Percentiles rank a stretch among this genome's conserved stretches.
These are phyloP conservation scores for Echinarachnius parma DNA, from an alignment of 53 echinoderm and acorn worm species.

Conservation along the genomic window DNA sequence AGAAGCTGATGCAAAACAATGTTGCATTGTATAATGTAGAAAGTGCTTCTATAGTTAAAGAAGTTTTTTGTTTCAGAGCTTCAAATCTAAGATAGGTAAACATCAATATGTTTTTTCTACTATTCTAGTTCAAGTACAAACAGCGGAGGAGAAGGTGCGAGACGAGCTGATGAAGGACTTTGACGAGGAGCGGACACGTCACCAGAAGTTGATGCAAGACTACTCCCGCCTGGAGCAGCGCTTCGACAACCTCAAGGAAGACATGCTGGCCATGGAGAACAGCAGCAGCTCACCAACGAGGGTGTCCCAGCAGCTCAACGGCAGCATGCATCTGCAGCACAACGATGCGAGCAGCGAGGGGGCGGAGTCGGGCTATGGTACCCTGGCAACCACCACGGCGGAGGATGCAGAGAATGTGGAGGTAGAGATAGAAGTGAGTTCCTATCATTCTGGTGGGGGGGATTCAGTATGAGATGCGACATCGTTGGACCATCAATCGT, in stretches of 20 bases:
- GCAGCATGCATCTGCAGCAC: slow-evolving; percentile 20
- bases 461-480: no score
- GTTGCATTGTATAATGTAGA: no score
- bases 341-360: slow-evolving; percentile 85
- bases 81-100: neutral
- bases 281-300: slow-evolving; percentile 34
- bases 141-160: slow-evolving; percentile 54
- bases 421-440: slow-evolving; percentile 76
- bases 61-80: no score
- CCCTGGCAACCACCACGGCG: slow-evolving; percentile 71
- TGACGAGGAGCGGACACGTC: slow-evolving; percentile 77
- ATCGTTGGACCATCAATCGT: no score
- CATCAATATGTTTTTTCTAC: neutral
- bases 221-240: slow-evolving; percentile 89
- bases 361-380: slow-evolving; percentile 90
- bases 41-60: no score
- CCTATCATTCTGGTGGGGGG: slow-evolving; percentile 66
- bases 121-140: slow-evolving; percentile 32
- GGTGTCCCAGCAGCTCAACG: slow-evolving; percentile 18
- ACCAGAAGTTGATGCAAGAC: slow-evolving; percentile 93
- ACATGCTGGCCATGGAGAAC: slow-evolving; percentile 74
- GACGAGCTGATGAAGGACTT: slow-evolving; percentile 51
- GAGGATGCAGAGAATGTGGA: slow-evolving; percentile 85
- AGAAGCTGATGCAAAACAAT: slow-evolving; percentile 91
- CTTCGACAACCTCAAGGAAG: slow-evolving; percentile 92